Percentiles rank a stretch among this genome's conserved stretches.
Evolutionary conservation across 92 coral and sea anemone species (phyloP).

Genomic region (Epizoanthus illoricatus): DNA sequence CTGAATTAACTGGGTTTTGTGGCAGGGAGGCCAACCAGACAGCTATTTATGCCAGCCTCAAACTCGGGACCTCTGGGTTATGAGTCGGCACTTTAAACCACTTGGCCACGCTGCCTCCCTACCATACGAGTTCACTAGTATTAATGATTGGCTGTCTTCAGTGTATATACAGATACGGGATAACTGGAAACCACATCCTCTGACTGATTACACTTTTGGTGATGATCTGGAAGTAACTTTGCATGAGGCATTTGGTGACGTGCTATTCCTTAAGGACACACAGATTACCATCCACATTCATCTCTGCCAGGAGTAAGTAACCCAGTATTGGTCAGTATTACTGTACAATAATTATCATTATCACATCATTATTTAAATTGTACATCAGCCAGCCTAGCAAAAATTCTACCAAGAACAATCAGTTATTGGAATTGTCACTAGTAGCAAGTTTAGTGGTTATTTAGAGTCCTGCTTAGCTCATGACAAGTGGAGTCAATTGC

Average conservation of each 20-base stretch:
- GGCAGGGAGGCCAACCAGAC: too few species aligned
- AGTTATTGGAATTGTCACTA: not conserved
- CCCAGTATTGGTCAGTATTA: not conserved
- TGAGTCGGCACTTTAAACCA: too few species aligned
- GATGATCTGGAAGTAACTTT: conserved; percentile 78
- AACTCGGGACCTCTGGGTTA: too few species aligned
- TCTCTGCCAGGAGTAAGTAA: conserved; percentile 96
- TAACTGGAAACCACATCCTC: conserved; percentile 89
- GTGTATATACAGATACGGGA: conserved; percentile 90
- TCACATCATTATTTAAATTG: not conserved
- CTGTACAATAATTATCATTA: not conserved
- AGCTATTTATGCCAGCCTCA: too few species aligned
- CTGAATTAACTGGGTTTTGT: too few species aligned
- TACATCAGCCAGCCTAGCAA: too few species aligned
- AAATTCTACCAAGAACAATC: too few species aligned
- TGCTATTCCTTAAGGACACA: conserved; percentile 63
- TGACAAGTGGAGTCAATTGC: too few species aligned
- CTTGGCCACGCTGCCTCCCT: too few species aligned
- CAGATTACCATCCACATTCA: conserved; percentile 83
- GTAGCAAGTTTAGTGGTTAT: not conserved
- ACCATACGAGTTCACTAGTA: too few species aligned
- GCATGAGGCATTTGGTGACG: conserved; percentile 84
- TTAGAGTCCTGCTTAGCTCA: too few species aligned
- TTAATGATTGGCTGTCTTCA: conserved; percentile 12
- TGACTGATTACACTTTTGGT: conserved; percentile 65